Conservation (phyloP, 1,140 invertebrate genomes). For the Neotoxoptera formosana region DNA sequence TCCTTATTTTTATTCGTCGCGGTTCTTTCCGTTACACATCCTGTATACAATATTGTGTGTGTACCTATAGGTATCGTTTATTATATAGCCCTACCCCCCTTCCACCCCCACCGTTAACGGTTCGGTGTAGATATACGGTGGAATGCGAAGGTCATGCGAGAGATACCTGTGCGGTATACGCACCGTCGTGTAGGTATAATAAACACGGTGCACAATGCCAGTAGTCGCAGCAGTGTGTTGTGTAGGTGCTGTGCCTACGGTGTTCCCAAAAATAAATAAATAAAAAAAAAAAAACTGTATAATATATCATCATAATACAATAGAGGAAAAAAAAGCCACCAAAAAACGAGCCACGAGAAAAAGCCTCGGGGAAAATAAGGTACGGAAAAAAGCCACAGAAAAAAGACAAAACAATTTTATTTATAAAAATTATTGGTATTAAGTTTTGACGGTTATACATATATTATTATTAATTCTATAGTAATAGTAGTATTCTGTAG, state of each 20-base stretch:
- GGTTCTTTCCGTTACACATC: too few species aligned
- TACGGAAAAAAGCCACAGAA: too few species aligned
- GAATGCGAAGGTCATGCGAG: slow-evolving; percentile 38
- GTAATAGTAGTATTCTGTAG: too few species aligned
- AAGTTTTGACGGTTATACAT: too few species aligned
- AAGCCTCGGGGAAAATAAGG: too few species aligned
- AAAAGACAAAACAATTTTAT: too few species aligned
- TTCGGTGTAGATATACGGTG: slow-evolving; percentile 43
- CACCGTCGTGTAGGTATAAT: neutral
- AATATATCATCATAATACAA: too few species aligned
- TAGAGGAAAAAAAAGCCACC: too few species aligned
- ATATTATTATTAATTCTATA: too few species aligned
- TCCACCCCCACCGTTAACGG: neutral
- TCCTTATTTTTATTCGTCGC: too few species aligned
- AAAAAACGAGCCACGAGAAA: too few species aligned
- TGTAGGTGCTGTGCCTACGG: neutral
- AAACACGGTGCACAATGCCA: neutral
- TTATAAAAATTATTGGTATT: too few species aligned
- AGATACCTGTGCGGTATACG: slow-evolving; percentile 30
- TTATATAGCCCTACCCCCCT: neutral
- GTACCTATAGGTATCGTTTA: slow-evolving; percentile 6
- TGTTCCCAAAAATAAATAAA: slow-evolving; percentile 31
- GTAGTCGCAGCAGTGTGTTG: neutral
- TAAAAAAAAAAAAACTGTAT: neutral
- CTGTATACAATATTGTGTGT: neutral